A percentile compares a stretch with the other conserved stretches of the same genome.
Evolutionary conservation across 2,797 vertebrate genomes (phyloP).

Genomic region (Aplochiton taeniatus): DNA sequence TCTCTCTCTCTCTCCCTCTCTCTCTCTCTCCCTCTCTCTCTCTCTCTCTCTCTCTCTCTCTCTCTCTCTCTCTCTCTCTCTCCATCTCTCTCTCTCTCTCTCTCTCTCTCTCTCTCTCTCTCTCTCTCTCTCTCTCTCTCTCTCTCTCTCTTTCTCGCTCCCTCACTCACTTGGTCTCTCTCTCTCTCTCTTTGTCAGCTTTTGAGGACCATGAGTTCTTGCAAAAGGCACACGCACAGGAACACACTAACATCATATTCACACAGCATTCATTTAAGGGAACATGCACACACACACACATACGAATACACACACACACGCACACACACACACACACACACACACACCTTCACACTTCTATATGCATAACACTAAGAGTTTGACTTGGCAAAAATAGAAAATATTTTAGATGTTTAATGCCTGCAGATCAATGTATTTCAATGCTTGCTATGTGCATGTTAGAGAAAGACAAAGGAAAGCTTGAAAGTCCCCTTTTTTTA

Average conservation of each 20-base stretch:
- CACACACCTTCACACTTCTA: slow-evolving; percentile 11
- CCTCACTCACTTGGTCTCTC: not conserved
- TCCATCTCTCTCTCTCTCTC: not conserved
- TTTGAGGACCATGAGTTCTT: slow-evolving; percentile 52
- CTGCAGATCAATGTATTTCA: not conserved
- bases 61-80: slow-evolving; percentile 7
- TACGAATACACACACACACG: slow-evolving; percentile 15
- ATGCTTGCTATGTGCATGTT: not conserved
- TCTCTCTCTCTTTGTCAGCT: slow-evolving; percentile 26
- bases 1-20: slow-evolving; percentile 23
- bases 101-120: slow-evolving; percentile 4
- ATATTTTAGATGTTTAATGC: not conserved
- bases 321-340: slow-evolving; percentile 21
- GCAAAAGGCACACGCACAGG: slow-evolving; percentile 48
- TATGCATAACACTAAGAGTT: slow-evolving; percentile 11
- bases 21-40: slow-evolving; percentile 7
- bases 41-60: slow-evolving; percentile 7
- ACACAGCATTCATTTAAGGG: not conserved
- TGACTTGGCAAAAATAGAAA: not conserved
- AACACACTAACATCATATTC: slow-evolving; percentile 26
- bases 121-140: slow-evolving; percentile 7
- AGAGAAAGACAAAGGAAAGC: not conserved
- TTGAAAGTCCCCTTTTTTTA: slow-evolving; percentile 28
- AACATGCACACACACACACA: slow-evolving; percentile 7
- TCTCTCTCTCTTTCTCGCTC: not conserved